A percentile compares a stretch with the other conserved stretches of the same genome.
Evolutionary conservation across 1,140 invertebrate species (phyloP).

Genomic region (Calosoma granatense): DNA sequence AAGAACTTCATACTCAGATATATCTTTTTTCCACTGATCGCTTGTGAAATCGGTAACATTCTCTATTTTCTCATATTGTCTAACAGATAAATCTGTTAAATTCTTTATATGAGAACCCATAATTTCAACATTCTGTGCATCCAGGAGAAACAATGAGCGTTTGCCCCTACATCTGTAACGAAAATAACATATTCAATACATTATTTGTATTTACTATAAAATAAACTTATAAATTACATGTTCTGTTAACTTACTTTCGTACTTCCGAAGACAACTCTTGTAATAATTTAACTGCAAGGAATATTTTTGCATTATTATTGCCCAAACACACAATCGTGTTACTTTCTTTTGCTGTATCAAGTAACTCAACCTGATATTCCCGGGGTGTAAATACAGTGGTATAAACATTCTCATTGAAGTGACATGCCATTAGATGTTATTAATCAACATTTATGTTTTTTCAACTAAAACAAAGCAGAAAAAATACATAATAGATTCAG

Average conservation of each 20-base stretch:
- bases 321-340: slow-evolving; percentile 82
- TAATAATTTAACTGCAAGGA: slow-evolving; percentile 79
- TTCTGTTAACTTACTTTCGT: slow-evolving; percentile 29
- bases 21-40: slow-evolving; percentile 18
- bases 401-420: slow-evolving; percentile 51
- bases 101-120: slow-evolving; percentile 37
- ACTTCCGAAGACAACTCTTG: slow-evolving; percentile 56
- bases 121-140: slow-evolving; percentile 41
- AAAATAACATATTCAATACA: slow-evolving; percentile 23
- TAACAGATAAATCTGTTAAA: slow-evolving; percentile 32
- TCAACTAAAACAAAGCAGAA: neutral
- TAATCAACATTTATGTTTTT: neutral
- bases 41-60: neutral
- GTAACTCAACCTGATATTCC: slow-evolving; percentile 71
- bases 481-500: neutral
- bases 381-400: slow-evolving; percentile 61
- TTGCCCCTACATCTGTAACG: slow-evolving; percentile 19
- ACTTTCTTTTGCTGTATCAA: slow-evolving; percentile 63
- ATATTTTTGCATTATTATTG: slow-evolving; percentile 73
- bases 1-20: slow-evolving; percentile 43
- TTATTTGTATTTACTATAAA: too few species aligned
- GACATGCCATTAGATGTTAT: slow-evolving; percentile 41
- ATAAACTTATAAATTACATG: slow-evolving; percentile 22
- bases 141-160: slow-evolving; percentile 29
- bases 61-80: slow-evolving; percentile 20